These are phyloP conservation scores for Channa striata DNA, from an alignment of 2,797 vertebrate species.

Conservation along the genomic window DNA sequence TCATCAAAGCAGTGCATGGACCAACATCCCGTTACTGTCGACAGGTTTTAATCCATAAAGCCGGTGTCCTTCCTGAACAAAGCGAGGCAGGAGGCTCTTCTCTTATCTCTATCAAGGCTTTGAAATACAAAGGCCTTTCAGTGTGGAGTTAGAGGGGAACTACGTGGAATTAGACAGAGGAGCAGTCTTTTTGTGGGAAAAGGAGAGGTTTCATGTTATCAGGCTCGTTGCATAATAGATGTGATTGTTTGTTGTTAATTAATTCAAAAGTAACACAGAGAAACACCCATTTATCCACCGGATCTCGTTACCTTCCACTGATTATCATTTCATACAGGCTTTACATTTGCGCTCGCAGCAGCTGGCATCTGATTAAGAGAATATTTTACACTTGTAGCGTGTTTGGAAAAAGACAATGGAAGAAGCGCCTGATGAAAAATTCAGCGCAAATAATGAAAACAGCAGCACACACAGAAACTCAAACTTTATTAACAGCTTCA, in stretches of 20 bases:
- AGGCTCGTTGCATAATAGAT: slow-evolving; percentile 22
- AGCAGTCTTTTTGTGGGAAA: slow-evolving; percentile 16
- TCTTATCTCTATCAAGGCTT: slow-evolving; percentile 64
- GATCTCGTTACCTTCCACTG: neutral
- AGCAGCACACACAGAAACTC: neutral
- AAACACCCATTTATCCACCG: neutral
- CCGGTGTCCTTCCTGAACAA: slow-evolving; percentile 63
- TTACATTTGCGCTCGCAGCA: neutral
- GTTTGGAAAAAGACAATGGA: neutral
- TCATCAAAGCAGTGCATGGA: slow-evolving; percentile 79
- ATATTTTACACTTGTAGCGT: neutral
- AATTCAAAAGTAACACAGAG: neutral
- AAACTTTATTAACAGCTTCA: slow-evolving; percentile 13
- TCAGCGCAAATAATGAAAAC: neutral
- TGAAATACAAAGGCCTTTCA: slow-evolving; percentile 62
- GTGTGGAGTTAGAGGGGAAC: slow-evolving; percentile 20
- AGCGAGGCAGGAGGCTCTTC: slow-evolving; percentile 54
- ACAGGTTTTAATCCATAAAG: slow-evolving; percentile 78
- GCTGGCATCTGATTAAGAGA: neutral
- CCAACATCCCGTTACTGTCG: slow-evolving; percentile 69
- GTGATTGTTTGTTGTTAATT: slow-evolving; percentile 18
- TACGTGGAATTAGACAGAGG: slow-evolving; percentile 21
- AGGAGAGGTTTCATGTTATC: slow-evolving; percentile 28
- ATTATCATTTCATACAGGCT: neutral
- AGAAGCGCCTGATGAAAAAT: neutral